Conservation (phyloP, 2,797 vertebrate species). For the Hippopotamyrus pictus region DNA sequence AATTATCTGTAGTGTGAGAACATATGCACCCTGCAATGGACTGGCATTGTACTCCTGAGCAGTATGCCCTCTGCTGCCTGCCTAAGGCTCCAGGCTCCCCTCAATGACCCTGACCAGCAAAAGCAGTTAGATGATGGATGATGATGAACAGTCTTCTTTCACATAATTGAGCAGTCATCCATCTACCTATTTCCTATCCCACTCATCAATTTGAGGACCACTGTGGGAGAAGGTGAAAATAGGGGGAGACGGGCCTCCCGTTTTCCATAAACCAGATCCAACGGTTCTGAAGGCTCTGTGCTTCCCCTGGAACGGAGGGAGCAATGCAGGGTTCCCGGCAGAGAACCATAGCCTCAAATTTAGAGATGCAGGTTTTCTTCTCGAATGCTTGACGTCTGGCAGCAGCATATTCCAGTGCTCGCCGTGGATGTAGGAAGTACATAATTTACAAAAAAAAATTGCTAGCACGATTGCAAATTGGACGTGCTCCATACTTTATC, state of each 20-base stretch:
- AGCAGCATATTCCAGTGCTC: not conserved
- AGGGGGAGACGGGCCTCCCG: not conserved
- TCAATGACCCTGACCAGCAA: not conserved
- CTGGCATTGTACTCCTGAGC: not conserved
- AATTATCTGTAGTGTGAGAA: not conserved
- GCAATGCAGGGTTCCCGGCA: not conserved
- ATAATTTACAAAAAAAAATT: not conserved
- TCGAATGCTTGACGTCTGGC: constrained; percentile 1
- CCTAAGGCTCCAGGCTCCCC: not conserved
- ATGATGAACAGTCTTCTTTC: constrained; percentile 1
- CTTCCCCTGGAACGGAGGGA: not conserved
- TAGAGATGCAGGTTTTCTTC: not conserved
- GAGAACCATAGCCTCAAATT: not conserved
- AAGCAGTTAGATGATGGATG: not conserved
- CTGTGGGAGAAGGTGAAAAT: not conserved
- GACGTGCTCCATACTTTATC: not conserved
- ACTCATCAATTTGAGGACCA: constrained; percentile 1
- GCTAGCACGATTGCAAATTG: constrained; percentile 1
- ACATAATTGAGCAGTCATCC: constrained; percentile 6
- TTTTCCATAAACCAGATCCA: constrained; percentile 5
- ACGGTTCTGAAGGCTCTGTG: not conserved
- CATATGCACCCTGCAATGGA: not conserved
- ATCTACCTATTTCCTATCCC: not conserved
- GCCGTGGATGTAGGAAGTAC: not conserved
- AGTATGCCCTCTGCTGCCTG: not conserved